Evolutionary conservation across 2,113 vertebrate genomes (phyloP), one percentile per base, ranked within the genome.

Genomic region (Grammomys dolichurus): DNA sequence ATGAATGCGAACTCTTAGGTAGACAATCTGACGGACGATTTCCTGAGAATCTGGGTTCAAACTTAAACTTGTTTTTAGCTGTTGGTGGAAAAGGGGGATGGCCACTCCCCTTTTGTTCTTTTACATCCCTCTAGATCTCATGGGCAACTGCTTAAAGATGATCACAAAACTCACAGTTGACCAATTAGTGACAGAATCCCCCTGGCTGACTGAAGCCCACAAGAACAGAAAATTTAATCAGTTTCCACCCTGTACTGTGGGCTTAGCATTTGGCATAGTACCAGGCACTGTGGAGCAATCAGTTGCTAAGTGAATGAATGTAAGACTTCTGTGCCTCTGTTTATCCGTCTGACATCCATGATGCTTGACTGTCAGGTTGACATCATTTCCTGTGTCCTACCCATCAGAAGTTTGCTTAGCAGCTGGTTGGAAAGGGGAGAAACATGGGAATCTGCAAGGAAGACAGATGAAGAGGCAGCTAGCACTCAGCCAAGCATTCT

Each of bases 1-100:
- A 70, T n/a, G 13, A 48, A 51, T 28, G 4, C 0, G 7, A 3
- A 60, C 2, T 1, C 31, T 8, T 5, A 65, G 26, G 43, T 40
- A 5, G 65, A 75, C 7, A 70, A 3, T 56, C 19, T 40, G 75
- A 60, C 16, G 17, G 24, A 77, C 24, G 40, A 14, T 40, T 77
- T 17, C 67, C 48, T 89, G 28, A 97, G 58, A 19, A 24, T 72
- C 36, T 24, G 51, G 10, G 72, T n/a, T 10, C 31, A 9, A 54
- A 70, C 58, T 78, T 54, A 10, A 26, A 51, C 28, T 65, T 26
- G 40, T 58, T 46, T 65, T 11, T 14, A 85, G 31, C 13, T 95
- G 58, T 91, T 33, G 24, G 7, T 8, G 14, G 58, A 65, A 58
- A 0, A 13, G 48, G 2, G 28, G 16, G 65, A 70, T 58, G 20